Evolutionary conservation across 53 echinoderm and acorn worm genomes (phyloP).

Genomic region (Patiria pectinifera): DNA sequence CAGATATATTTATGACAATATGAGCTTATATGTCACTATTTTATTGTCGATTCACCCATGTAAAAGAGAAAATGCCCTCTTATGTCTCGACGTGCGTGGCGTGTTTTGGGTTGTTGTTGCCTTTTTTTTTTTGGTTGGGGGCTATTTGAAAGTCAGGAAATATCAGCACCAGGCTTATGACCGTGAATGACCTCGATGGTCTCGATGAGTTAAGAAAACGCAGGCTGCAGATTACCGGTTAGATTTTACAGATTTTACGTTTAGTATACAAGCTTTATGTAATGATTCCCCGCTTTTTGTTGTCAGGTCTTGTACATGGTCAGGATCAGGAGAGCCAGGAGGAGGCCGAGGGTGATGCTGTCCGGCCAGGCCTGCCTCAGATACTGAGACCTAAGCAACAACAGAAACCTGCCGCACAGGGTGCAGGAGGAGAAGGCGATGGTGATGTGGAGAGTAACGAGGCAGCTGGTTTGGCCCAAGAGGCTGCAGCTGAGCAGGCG

Average conservation of each 20-base stretch:
- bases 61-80: too few species aligned
- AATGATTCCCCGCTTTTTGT: not conserved
- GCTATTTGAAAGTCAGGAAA: too few species aligned
- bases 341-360: not conserved
- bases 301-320: not conserved
- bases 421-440: not conserved
- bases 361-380: not conserved
- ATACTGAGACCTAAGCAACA: slow-evolving; percentile 3
- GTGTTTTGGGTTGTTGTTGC: too few species aligned
- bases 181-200: too few species aligned
- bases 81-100: too few species aligned
- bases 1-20: too few species aligned
- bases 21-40: too few species aligned
- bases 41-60: too few species aligned
- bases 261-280: too few species aligned
- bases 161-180: too few species aligned
- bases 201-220: too few species aligned
- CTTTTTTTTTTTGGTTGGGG: too few species aligned
- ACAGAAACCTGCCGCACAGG: not conserved
- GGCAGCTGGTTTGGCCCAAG: not conserved
- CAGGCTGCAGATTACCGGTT: not conserved
- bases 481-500: not conserved
- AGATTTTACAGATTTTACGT: not conserved
- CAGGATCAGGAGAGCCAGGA: not conserved
- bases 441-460: not conserved